Conservation (phyloP, 2,797 vertebrate genomes). For the Sebastes wilsoni region DNA sequence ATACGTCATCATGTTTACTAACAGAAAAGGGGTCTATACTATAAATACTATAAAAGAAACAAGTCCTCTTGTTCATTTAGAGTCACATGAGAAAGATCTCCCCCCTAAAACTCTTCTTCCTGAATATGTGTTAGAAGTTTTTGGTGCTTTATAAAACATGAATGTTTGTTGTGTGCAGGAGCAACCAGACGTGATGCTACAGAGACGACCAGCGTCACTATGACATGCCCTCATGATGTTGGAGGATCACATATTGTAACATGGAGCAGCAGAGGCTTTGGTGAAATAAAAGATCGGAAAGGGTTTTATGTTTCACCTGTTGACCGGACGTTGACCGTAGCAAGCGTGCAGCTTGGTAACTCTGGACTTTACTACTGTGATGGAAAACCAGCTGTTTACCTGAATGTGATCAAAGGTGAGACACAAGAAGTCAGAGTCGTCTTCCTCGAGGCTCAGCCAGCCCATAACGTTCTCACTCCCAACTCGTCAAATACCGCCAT, state of each 20-base stretch:
- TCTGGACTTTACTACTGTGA: slow-evolving; percentile 5
- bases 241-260: not conserved
- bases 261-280: not conserved
- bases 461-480: no score
- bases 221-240: not conserved
- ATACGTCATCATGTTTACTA: no score
- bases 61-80: not conserved
- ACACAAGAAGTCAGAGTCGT: not conserved
- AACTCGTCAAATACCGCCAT: no score
- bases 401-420: not conserved
- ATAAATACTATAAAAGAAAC: not conserved
- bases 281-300: no score
- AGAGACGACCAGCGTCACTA: not conserved
- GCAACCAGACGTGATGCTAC: accelerated
- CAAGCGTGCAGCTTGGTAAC: accelerated
- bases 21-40: not conserved
- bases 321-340: not conserved
- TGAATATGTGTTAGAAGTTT: not conserved
- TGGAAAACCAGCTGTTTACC: not conserved
- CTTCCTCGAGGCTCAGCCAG: not conserved
- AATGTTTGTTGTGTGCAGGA: slow-evolving; percentile 6
- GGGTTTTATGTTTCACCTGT: accelerated
- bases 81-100: not conserved
- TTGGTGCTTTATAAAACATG: not conserved
- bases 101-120: no score